Evolutionary conservation across 2,113 vertebrate species (phyloP), one percentile per base, ranked within the genome.

Genomic region (Calonectris borealis): DNA sequence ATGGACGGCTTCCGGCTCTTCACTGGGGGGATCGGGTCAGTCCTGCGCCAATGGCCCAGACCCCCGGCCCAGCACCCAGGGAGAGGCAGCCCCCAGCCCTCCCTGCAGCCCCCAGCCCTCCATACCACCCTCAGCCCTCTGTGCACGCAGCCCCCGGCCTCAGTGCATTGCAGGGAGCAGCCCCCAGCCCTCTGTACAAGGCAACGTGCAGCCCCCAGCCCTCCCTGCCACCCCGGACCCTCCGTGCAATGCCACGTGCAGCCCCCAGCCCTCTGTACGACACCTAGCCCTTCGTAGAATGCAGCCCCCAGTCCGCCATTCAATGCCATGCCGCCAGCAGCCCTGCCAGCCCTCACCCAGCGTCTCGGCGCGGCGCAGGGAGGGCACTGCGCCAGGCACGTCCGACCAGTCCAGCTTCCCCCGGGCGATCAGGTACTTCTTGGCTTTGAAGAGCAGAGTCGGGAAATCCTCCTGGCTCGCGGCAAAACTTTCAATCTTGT

Each of bases 401-500:
- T 99, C 99, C 0, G 97, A 84, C 98, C 99, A 99, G 96, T 99
- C 99, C 97, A 99, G 95, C 97, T 98, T 98, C 49, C 99, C 98
- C 44, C 99, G 98, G 54, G 99, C 99, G 22, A 99, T 98, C 92
- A 99, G 98, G 97, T 99, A 99, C 97, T 99, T 99, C 95, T 98
- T 99, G 80, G 99, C 99, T 88, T 99, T 99, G 96, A 97, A 98
- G 92, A 99, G 98, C 97, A 99, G 98, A 4, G 97, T 96, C 2
- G 99, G 99, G 84, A 99, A 99, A 77, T 99, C 99, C 80, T 99
- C 99, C 55, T 99, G 99, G 44, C 98, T 97, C 71, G 99, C 98
- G 0, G 99, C 99, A 29, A 99, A 99, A 20, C 95, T 98, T 96
- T 99, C 99, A 3, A 99, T 99, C 78, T 99, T 99, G 97, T 99